A percentile compares a stretch with the other conserved stretches of the same genome.
Evolutionary conservation across 1,140 invertebrate genomes (phyloP).

Genomic region (Heterodera schachtii): DNA sequence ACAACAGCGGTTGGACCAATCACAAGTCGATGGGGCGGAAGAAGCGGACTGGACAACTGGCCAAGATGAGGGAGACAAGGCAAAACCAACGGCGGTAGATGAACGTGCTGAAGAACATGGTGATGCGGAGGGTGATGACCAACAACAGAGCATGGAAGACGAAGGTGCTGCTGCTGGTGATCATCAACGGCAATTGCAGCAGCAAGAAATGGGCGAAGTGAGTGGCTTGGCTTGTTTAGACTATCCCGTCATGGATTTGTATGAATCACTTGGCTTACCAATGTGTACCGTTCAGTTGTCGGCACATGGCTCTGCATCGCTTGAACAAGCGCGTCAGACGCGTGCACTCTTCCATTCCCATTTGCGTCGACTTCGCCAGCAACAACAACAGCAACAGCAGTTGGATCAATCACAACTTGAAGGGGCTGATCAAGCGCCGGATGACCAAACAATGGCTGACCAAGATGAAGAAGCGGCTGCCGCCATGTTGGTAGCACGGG

Average conservation of each 20-base stretch:
- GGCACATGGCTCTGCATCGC: not conserved
- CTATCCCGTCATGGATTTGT: not conserved
- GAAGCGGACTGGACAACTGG: constrained; percentile 4
- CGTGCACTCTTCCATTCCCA: constrained; percentile 5
- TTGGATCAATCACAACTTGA: too few species aligned
- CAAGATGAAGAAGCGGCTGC: too few species aligned
- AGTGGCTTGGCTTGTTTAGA: not conserved
- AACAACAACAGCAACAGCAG: not conserved
- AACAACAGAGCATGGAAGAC: too few species aligned
- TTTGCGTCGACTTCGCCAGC: not conserved
- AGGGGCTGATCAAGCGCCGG: not conserved
- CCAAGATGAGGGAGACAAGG: not conserved
- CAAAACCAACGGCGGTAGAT: too few species aligned
- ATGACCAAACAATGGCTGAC: not conserved
- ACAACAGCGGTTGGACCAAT: too few species aligned
- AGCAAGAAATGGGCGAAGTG: not conserved
- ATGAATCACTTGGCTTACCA: constrained; percentile 9
- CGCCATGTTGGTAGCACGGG: too few species aligned
- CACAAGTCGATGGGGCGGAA: too few species aligned
- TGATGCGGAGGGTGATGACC: too few species aligned
- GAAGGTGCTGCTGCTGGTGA: too few species aligned
- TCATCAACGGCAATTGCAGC: too few species aligned
- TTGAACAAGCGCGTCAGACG: constrained; percentile 22
- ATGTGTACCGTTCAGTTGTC: constrained; percentile 22
- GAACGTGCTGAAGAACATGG: too few species aligned